Evolutionary conservation across 2,888 invertebrate species (phyloP).

Genomic region (Drosophila dives): DNA sequence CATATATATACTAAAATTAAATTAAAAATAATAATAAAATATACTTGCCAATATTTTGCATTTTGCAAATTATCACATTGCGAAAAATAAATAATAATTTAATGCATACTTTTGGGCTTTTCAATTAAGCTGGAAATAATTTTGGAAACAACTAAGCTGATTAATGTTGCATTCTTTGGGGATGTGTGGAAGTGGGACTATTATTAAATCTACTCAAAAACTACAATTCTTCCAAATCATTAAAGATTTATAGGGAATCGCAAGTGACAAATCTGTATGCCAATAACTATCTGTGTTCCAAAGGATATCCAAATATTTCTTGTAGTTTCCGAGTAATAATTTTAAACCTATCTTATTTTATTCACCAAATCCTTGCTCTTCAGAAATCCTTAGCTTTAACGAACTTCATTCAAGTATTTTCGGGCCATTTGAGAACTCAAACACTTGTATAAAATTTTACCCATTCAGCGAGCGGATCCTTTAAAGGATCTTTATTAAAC

Average conservation of each 20-base stretch:
- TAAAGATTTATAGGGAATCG: background rate
- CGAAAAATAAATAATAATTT: background rate
- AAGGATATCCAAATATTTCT: background rate
- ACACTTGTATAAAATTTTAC: background rate
- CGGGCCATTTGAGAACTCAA: background rate
- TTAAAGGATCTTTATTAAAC: background rate
- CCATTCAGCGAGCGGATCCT: background rate
- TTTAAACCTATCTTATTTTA: background rate
- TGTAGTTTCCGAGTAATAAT: background rate
- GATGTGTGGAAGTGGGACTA: background rate
- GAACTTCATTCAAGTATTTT: background rate
- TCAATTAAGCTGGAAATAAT: background rate
- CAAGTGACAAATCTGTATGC: background rate
- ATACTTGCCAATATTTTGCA: background rate
- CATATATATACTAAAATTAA: background rate
- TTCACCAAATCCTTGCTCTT: background rate
- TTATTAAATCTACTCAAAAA: background rate
- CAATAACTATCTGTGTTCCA: background rate
- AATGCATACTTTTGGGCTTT: background rate
- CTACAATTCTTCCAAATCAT: background rate
- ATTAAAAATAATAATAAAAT: background rate
- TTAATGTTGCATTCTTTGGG: background rate
- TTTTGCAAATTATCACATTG: background rate
- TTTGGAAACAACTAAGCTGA: background rate
- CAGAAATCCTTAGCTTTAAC: background rate